Evolutionary conservation across 2,113 vertebrate genomes (phyloP).

Genomic region (Dissostichus mawsoni): DNA sequence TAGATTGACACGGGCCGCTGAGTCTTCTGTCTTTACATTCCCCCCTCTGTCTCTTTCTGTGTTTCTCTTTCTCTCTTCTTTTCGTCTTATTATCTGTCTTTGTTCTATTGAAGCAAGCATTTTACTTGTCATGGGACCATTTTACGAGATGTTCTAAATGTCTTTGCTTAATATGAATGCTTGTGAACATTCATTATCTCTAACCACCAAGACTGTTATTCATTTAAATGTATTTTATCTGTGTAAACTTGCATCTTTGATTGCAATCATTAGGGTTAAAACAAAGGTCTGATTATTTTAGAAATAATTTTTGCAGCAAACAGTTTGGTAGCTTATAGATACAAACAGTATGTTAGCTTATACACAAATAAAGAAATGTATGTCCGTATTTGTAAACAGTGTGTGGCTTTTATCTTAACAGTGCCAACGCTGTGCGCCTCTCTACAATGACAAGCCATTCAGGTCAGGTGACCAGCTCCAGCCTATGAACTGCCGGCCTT

Average conservation of each 20-base stretch:
- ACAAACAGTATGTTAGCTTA: neutral
- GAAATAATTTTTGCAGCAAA: neutral
- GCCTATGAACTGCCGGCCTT: constrained; percentile 89
- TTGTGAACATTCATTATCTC: neutral
- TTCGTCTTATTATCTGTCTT: constrained; percentile 44
- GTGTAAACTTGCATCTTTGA: neutral
- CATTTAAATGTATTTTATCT: neutral
- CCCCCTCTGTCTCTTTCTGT: constrained; percentile 2
- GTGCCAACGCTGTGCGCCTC: constrained; percentile 88
- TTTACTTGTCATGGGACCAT: constrained; percentile 36
- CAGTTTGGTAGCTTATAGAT: neutral
- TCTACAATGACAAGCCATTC: constrained; percentile 94
- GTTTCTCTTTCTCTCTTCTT: constrained; percentile 21
- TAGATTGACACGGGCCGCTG: constrained; percentile 40
- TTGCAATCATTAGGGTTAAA: neutral
- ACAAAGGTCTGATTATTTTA: neutral
- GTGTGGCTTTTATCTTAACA: constrained; percentile 59
- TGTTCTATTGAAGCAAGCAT: constrained; percentile 45
- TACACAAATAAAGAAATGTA: neutral
- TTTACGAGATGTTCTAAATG: neutral
- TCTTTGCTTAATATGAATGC: neutral
- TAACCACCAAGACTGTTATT: neutral
- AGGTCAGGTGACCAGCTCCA: constrained; percentile 86
- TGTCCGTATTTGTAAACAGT: neutral
- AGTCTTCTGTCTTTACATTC: constrained; percentile 35